Evolutionary conservation across 2,888 invertebrate genomes (phyloP).

Genomic region (Nipponacmea schrenckii): DNA sequence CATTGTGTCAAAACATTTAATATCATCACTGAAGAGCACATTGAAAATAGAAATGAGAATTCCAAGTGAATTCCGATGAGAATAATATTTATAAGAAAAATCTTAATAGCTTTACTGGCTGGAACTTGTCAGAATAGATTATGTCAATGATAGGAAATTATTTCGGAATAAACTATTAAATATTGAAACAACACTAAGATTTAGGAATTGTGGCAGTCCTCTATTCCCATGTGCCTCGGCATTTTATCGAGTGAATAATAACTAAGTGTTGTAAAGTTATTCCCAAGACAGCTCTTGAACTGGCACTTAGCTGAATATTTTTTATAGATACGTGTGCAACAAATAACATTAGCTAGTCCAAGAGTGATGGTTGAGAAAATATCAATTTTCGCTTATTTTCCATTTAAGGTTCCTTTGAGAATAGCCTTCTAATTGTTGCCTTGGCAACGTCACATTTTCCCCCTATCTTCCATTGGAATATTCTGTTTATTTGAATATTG

Average conservation of each 20-base stretch:
- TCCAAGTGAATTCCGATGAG: too few species aligned
- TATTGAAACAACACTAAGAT: neutral
- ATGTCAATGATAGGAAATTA: slow-evolving; percentile 3
- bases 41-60: too few species aligned
- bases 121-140: neutral
- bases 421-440: slow-evolving; percentile 7
- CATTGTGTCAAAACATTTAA: too few species aligned
- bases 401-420: slow-evolving; percentile 4
- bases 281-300: neutral
- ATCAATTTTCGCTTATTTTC: slow-evolving; percentile 8
- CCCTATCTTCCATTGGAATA: neutral
- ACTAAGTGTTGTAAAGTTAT: neutral
- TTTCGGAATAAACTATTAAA: neutral
- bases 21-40: too few species aligned
- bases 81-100: too few species aligned
- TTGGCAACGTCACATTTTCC: slow-evolving; percentile 1
- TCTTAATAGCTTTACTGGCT: too few species aligned
- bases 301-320: slow-evolving; percentile 2
- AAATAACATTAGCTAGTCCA: slow-evolving; percentile 3
- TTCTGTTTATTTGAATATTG: too few species aligned
- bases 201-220: neutral
- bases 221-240: too few species aligned
- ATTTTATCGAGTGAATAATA: too few species aligned
- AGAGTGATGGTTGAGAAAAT: slow-evolving; percentile 3
- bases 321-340: neutral